These are phyloP conservation scores for Pristionchus maxplancki DNA, from an alignment of 2,888 invertebrate species.

Conservation along the genomic window DNA sequence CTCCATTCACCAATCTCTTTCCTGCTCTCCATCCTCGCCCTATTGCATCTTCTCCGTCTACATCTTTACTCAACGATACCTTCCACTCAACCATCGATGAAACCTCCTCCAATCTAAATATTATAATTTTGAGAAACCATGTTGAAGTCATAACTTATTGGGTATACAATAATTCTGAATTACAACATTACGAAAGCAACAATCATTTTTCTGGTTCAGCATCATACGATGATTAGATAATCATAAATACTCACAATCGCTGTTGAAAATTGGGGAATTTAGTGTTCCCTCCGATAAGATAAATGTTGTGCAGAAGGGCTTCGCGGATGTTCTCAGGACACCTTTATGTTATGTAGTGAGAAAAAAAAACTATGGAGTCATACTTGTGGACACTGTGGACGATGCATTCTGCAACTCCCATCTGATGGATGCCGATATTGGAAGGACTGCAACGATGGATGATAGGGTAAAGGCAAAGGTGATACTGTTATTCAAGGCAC, in stretches of 20 bases:
- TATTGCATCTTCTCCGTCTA: conserved; percentile 59
- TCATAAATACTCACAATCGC: conserved; percentile 80
- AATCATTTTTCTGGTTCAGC: not conserved
- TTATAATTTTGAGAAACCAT: too few species aligned
- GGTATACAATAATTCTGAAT: too few species aligned
- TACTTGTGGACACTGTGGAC: not conserved
- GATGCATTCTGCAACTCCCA: conserved; percentile 85
- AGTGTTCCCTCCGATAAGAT: conserved; percentile 88
- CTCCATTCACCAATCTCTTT: conserved; percentile 34
- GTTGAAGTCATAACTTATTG: too few species aligned
- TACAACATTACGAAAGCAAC: not conserved
- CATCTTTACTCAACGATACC: conserved; percentile 52
- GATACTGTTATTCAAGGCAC: too few species aligned
- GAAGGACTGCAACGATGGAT: conserved; percentile 84
- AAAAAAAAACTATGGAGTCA: not conserved
- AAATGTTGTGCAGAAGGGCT: conserved; percentile 85
- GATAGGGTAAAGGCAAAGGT: not conserved
- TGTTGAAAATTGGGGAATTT: conserved; percentile 90
- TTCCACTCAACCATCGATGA: conserved; percentile 56
- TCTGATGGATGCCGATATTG: conserved; percentile 91
- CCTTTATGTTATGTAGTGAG: not conserved
- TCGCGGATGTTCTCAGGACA: conserved; percentile 82
- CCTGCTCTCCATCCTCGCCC: conserved; percentile 65
- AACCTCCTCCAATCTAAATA: conserved; percentile 57
- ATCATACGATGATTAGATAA: not conserved